Percentiles rank a stretch among this genome's conserved stretches.
Conservation (phyloP, 1,140 invertebrate species). For the Xylocopa sonorina region DNA sequence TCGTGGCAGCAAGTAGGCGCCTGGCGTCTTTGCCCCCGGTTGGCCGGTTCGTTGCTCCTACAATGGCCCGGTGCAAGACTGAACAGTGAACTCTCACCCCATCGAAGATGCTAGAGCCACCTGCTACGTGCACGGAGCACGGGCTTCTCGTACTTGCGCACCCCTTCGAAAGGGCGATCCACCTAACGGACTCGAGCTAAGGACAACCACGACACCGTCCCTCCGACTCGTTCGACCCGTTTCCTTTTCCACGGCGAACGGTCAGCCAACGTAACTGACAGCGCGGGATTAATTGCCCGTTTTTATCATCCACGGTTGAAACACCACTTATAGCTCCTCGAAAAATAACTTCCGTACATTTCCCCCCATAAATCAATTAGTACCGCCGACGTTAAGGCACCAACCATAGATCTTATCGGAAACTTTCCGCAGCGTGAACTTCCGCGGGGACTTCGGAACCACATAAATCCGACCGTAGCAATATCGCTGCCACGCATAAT, state of each 20-base stretch:
- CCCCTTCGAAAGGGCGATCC: too few relatives aligned
- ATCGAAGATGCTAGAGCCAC: slow-evolving; percentile 27
- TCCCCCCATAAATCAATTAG: slow-evolving; percentile 8
- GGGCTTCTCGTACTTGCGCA: not conserved
- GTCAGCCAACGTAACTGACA: too few relatives aligned
- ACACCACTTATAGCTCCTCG: too few relatives aligned
- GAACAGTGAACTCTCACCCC: slow-evolving; percentile 42
- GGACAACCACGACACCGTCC: too few relatives aligned
- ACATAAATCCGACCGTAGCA: not conserved
- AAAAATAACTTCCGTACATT: not conserved
- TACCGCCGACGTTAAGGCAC: not conserved
- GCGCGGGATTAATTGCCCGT: too few relatives aligned
- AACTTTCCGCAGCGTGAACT: slow-evolving; percentile 6
- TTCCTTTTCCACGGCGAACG: too few relatives aligned
- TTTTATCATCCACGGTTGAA: too few relatives aligned
- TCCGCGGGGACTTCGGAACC: not conserved
- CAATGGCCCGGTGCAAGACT: slow-evolving; percentile 56
- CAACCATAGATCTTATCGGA: not conserved
- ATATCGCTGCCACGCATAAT: not conserved
- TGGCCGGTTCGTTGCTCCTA: slow-evolving; percentile 64
- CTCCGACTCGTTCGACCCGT: too few relatives aligned
- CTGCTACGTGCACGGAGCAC: slow-evolving; percentile 18
- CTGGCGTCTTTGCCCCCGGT: slow-evolving; percentile 58
- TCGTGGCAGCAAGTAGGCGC: slow-evolving; percentile 62
- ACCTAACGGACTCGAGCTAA: too few relatives aligned